Conservation (phyloP, 1,140 invertebrate genomes). For the Drosophila varians region DNA sequence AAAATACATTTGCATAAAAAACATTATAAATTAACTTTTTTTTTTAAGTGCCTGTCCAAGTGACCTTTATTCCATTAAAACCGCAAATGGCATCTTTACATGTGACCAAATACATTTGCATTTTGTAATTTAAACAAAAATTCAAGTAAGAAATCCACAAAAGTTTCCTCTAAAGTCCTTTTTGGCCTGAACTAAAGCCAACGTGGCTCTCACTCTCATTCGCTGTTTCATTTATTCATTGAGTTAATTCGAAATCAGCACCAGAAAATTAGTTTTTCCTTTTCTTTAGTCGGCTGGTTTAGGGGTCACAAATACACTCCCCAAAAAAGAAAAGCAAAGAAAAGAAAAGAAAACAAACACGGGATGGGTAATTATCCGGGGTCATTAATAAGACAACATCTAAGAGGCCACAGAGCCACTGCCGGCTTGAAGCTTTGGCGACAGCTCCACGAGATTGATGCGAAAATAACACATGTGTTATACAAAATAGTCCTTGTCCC, state of each 20-base stretch:
- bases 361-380: slow-evolving; percentile 42
- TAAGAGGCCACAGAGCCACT: slow-evolving; percentile 16
- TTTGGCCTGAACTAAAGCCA: background rate
- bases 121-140: background rate
- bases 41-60: background rate
- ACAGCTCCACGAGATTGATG: slow-evolving; percentile 52
- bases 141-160: too few relatives aligned
- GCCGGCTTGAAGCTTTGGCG: slow-evolving; percentile 15
- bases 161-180: too few relatives aligned
- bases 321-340: slow-evolving; percentile 1
- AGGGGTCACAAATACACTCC: slow-evolving; percentile 39
- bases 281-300: slow-evolving; percentile 34
- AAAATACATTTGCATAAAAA: slow-evolving; percentile 33
- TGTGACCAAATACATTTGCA: background rate
- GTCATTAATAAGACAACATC: slow-evolving; percentile 45
- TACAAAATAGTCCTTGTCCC: too few relatives aligned
- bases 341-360: background rate
- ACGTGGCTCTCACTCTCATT: slow-evolving; percentile 28
- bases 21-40: slow-evolving; percentile 10
- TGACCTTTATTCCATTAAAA: slow-evolving; percentile 14
- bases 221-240: slow-evolving; percentile 63
- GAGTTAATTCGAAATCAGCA: slow-evolving; percentile 81
- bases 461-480: slow-evolving; percentile 27
- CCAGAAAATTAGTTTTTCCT: slow-evolving; percentile 82
- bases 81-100: slow-evolving; percentile 2